Conservation (phyloP, 2,888 invertebrate genomes). For the Sphaerophoria rueppellii region DNA sequence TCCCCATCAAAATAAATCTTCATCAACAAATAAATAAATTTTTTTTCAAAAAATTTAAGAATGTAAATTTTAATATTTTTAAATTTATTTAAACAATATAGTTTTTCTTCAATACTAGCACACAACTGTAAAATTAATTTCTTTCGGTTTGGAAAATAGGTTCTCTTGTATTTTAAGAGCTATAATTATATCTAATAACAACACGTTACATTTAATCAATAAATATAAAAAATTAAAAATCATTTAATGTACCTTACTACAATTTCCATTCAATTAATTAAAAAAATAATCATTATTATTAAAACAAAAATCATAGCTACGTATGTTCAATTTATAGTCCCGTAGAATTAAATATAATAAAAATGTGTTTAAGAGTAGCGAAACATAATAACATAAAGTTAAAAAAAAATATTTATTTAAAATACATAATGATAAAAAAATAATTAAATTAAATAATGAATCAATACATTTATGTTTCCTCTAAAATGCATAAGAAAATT, state of each 20-base stretch:
- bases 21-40: conserved; percentile 32
- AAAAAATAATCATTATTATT: conserved; percentile 59
- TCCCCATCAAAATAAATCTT: conserved; percentile 22
- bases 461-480: conserved; percentile 48
- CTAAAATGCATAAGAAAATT: conserved; percentile 65
- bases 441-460: conserved; percentile 39
- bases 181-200: conserved; percentile 1
- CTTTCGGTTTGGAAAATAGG: conserved; percentile 10
- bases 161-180: conserved; percentile 45
- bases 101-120: neutral
- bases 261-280: conserved; percentile 57
- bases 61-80: too few species aligned
- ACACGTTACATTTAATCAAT: conserved; percentile 39
- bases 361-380: conserved; percentile 22
- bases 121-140: conserved; percentile 35
- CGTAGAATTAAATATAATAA: conserved; percentile 26
- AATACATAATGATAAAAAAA: conserved; percentile 11
- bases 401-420: conserved; percentile 34
- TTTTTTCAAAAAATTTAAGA: neutral
- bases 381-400: conserved; percentile 3
- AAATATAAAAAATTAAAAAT: neutral
- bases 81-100: too few species aligned
- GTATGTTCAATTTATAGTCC: conserved; percentile 35
- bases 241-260: conserved; percentile 61
- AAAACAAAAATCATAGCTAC: conserved; percentile 71